A percentile compares a stretch with the other conserved stretches of the same genome.
phyloP scores from a whole-genome alignment of 1,140 invertebrate genomes.

The Caenorhabditis brenneri region DNA sequence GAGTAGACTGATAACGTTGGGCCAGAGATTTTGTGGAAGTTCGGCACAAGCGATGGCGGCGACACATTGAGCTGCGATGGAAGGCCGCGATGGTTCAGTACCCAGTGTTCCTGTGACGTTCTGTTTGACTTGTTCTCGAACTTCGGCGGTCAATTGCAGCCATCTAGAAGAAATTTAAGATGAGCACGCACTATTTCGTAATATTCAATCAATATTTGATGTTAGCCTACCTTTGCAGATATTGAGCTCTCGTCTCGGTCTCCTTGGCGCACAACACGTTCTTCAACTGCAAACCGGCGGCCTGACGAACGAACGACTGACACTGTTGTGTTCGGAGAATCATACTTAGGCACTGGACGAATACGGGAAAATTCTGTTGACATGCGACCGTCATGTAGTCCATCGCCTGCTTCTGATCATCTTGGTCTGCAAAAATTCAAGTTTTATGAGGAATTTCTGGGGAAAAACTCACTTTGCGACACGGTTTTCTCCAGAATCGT shows the following conservation, averaged over 20 bases:
- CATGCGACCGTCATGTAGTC: conserved; percentile 90
- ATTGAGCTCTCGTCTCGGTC: conserved; percentile 79
- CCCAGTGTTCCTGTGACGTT: conserved; percentile 93
- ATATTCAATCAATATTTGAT: no score
- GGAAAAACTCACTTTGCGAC: conserved; percentile 82
- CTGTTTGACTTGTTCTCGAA: conserved; percentile 86
- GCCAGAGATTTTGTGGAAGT: conserved; percentile 80
- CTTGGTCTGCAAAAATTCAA: conserved; percentile 84
- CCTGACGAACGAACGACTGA: conserved; percentile 90
- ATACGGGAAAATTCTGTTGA: conserved; percentile 86
- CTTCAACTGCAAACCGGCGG: conserved; percentile 96
- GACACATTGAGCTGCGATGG: conserved; percentile 96
- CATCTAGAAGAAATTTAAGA: conserved; percentile 59
- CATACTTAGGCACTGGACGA: conserved; percentile 90
- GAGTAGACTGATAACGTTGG: conserved; percentile 83
- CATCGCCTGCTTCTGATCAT: conserved; percentile 89
- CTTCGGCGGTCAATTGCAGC: conserved; percentile 80
- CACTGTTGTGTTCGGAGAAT: conserved; percentile 86
- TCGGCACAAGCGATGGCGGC: conserved; percentile 96
- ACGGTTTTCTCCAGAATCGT: conserved; percentile 88
- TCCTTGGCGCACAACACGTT: conserved; percentile 98
- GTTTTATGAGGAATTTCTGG: conserved; percentile 73
- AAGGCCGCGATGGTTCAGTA: conserved; percentile 88
- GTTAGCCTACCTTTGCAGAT: conserved; percentile 86
- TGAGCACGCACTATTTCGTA: no score